These are phyloP conservation scores for Lochmaea capreae DNA, from an alignment of 2,888 invertebrate species.

Conservation along the genomic window DNA sequence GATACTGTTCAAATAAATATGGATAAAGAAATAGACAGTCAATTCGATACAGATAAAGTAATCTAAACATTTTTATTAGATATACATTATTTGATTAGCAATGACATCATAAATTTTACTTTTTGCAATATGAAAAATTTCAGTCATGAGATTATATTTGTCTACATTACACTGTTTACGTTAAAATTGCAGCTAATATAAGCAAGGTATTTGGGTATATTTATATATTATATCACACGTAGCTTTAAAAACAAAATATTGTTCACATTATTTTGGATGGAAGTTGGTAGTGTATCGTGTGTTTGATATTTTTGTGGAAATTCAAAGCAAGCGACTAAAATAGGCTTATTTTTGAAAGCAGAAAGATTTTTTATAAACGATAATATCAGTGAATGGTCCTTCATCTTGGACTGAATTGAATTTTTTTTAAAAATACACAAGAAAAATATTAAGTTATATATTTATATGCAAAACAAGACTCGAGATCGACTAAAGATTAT, in stretches of 20 bases:
- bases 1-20: not conserved
- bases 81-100: conserved; percentile 15
- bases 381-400: too few relatives aligned
- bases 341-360: too few relatives aligned
- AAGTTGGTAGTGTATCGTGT: too few relatives aligned
- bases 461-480: too few relatives aligned
- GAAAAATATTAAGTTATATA: too few relatives aligned
- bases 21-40: not conserved
- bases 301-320: too few relatives aligned
- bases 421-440: too few relatives aligned
- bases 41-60: conserved; percentile 4
- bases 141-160: not conserved
- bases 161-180: not conserved
- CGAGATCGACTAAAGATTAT: too few relatives aligned
- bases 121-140: not conserved
- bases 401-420: too few relatives aligned
- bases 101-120: conserved; percentile 13
- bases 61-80: not conserved
- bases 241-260: not conserved
- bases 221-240: not conserved
- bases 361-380: too few relatives aligned
- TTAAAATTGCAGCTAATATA: not conserved
- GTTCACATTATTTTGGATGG: too few relatives aligned
- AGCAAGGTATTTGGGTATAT: not conserved
- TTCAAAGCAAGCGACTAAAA: too few relatives aligned